These are phyloP conservation scores for Salmo trutta DNA, from an alignment of 2,797 vertebrate genomes.

Conservation along the genomic window DNA sequence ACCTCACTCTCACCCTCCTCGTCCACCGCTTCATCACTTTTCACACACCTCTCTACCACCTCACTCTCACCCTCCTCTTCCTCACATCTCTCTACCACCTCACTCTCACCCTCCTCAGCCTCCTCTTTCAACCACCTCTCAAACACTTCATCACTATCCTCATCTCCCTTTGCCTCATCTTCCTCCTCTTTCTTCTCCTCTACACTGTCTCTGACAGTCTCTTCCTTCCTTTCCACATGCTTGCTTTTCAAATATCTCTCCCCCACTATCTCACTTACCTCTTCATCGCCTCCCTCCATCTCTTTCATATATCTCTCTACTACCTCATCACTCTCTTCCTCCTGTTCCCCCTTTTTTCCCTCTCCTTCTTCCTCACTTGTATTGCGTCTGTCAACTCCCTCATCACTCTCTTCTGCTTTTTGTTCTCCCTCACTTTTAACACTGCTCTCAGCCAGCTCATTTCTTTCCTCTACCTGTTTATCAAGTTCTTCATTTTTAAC, in stretches of 20 bases:
- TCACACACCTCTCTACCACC: too few relatives aligned
- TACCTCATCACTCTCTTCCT: too few relatives aligned
- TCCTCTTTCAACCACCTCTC: conserved; percentile 10
- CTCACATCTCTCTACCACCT: too few relatives aligned
- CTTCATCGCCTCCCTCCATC: conserved; percentile 2
- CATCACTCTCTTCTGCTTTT: not conserved
- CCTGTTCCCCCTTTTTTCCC: not conserved
- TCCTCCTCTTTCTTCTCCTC: not conserved
- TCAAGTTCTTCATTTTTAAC: not conserved
- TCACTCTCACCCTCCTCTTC: too few relatives aligned
- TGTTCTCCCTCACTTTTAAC: not conserved
- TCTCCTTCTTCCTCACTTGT: not conserved
- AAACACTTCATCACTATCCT: not conserved
- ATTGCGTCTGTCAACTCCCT: not conserved
- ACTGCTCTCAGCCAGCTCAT: not conserved
- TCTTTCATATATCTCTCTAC: not conserved
- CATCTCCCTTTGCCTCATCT: not conserved
- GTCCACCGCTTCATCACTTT: too few relatives aligned
- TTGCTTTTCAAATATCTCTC: not conserved
- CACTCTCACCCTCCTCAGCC: not conserved
- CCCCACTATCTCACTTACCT: not conserved
- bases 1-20: too few relatives aligned
- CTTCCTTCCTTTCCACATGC: not conserved
- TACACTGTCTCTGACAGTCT: not conserved
- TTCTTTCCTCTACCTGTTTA: not conserved